These are phyloP conservation scores for Helicoverpa zea DNA, from an alignment of 1,140 invertebrate species.

Conservation along the genomic window DNA sequence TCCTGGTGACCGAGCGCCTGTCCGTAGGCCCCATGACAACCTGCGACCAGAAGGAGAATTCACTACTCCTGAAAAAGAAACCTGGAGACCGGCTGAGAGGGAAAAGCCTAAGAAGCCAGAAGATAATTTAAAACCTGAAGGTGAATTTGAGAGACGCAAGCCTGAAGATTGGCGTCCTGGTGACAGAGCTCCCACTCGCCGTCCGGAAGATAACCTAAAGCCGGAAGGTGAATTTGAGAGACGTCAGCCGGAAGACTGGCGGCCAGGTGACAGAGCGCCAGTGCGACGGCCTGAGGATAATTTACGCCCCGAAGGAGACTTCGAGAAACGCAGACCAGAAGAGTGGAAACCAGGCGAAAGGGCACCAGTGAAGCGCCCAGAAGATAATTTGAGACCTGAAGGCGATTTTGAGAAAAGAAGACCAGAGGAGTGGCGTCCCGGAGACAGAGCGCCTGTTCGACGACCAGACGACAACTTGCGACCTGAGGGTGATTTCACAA, in stretches of 20 bases:
- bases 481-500: constrained; percentile 88
- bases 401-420: constrained; percentile 88
- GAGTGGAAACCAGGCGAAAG: constrained; percentile 88
- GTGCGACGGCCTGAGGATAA: constrained; percentile 87
- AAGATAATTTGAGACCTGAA: constrained; percentile 86
- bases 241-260: constrained; percentile 87
- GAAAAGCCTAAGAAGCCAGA: constrained; percentile 86
- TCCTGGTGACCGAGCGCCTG: constrained; percentile 84
- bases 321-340: constrained; percentile 89
- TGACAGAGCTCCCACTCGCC: constrained; percentile 88
- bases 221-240: constrained; percentile 85
- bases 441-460: constrained; percentile 85
- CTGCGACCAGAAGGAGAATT: constrained; percentile 82
- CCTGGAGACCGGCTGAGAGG: constrained; percentile 86
- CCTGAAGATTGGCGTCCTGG: constrained; percentile 89
- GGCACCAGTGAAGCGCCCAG: constrained; percentile 87
- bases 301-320: constrained; percentile 87
- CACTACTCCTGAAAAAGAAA: constrained; percentile 82
- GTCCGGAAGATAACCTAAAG: constrained; percentile 84
- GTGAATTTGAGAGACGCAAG: constrained; percentile 91
- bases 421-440: constrained; percentile 84
- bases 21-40: constrained; percentile 72
- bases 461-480: constrained; percentile 88
- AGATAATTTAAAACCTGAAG: constrained; percentile 87
- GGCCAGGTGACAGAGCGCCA: constrained; percentile 77